Conservation (phyloP, 2,888 invertebrate genomes). For the Andrena chrysosceles region DNA sequence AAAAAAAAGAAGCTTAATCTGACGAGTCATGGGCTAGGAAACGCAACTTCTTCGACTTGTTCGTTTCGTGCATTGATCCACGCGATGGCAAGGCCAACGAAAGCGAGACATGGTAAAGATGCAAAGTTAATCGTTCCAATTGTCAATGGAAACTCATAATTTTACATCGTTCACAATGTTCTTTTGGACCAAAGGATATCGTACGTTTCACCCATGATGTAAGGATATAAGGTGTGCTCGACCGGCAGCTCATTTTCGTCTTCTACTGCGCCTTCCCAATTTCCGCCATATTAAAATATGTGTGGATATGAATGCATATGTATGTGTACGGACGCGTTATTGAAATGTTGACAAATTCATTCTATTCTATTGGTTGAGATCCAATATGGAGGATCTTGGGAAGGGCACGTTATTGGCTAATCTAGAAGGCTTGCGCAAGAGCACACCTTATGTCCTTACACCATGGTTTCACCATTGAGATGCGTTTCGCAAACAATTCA, state of each 20-base stretch:
- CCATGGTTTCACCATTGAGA: conserved; percentile 16
- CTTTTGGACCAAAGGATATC: conserved; percentile 52
- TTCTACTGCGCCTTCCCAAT: too few species aligned
- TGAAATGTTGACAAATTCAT: too few species aligned
- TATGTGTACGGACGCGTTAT: too few species aligned
- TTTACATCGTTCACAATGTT: conserved; percentile 19
- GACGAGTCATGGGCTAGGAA: neutral
- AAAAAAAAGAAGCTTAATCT: conserved; percentile 4
- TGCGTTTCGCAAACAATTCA: conserved; percentile 14
- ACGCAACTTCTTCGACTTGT: neutral
- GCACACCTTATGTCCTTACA: too few species aligned
- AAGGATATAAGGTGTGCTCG: too few species aligned
- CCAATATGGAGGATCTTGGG: too few species aligned
- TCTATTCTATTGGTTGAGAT: too few species aligned
- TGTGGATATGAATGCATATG: too few species aligned
- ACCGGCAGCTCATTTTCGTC: too few species aligned
- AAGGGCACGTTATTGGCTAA: too few species aligned
- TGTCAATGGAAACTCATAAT: neutral
- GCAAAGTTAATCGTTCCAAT: neutral
- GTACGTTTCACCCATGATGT: conserved; percentile 23
- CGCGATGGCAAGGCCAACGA: conserved; percentile 8
- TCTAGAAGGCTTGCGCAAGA: too few species aligned
- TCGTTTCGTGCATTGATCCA: conserved; percentile 16
- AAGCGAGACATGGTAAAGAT: conserved; percentile 3
- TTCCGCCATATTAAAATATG: too few species aligned